Percentiles rank a stretch among this genome's conserved stretches.
These are phyloP conservation scores for Drosophila subpulchrella DNA, from an alignment of 1,140 invertebrate genomes.

Conservation along the genomic window DNA sequence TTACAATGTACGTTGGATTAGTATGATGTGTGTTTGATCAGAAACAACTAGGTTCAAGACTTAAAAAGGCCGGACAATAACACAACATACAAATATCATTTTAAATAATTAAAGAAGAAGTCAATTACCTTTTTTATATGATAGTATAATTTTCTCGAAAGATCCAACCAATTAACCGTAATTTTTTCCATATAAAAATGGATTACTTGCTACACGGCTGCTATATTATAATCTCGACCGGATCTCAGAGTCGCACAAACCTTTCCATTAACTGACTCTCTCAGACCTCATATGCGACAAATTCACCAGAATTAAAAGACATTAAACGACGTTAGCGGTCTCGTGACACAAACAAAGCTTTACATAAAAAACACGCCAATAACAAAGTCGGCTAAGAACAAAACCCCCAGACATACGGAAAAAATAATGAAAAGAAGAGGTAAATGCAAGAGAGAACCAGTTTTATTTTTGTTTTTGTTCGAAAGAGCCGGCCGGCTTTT, in stretches of 20 bases:
- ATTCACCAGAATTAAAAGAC: constrained; percentile 63
- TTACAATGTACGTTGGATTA: too few relatives aligned
- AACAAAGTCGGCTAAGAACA: constrained; percentile 58
- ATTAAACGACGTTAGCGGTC: constrained; percentile 65
- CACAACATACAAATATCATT: too few relatives aligned
- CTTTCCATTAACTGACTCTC: constrained; percentile 62
- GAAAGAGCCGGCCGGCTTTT: constrained; percentile 69
- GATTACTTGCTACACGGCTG: constrained; percentile 23
- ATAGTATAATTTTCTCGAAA: constrained; percentile 17
- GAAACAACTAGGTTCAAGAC: too few relatives aligned
- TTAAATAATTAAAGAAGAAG: neutral
- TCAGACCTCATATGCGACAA: constrained; percentile 50
- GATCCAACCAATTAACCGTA: constrained; percentile 8
- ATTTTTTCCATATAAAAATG: constrained; percentile 32
- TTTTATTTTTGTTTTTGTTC: constrained; percentile 33
- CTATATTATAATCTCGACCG: constrained; percentile 34
- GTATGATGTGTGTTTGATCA: too few relatives aligned
- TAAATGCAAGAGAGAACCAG: constrained; percentile 66
- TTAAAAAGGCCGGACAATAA: too few relatives aligned
- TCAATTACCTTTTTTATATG: neutral
- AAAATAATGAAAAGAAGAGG: constrained; percentile 19
- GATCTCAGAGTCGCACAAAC: constrained; percentile 65
- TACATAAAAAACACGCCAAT: constrained; percentile 39
- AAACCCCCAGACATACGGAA: constrained; percentile 54
- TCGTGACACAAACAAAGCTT: constrained; percentile 63